These are phyloP conservation scores for Hemichromis elongatus DNA, from an alignment of 2,113 vertebrate genomes.

Conservation along the genomic window DNA sequence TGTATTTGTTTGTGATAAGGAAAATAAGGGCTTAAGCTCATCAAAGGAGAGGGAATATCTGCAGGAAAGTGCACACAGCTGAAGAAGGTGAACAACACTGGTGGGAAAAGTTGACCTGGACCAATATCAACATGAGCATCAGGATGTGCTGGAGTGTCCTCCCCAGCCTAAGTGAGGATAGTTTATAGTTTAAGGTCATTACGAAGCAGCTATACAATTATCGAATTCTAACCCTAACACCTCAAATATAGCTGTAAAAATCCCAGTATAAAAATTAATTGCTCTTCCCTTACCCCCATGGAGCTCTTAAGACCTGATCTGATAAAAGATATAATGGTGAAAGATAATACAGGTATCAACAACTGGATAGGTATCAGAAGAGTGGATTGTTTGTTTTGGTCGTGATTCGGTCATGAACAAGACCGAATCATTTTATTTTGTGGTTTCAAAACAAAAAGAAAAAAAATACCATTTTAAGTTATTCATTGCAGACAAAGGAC, in stretches of 20 bases:
- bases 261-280: too few species aligned
- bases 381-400: too few species aligned
- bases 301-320: too few species aligned
- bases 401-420: too few species aligned
- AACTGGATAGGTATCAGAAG: too few species aligned
- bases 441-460: too few species aligned
- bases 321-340: too few species aligned
- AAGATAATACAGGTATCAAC: too few species aligned
- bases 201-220: neutral
- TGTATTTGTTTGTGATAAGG: neutral
- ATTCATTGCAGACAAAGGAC: too few species aligned
- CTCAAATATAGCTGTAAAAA: neutral
- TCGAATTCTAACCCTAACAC: neutral
- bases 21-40: constrained; percentile 18
- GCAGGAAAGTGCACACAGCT: neutral
- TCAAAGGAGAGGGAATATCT: neutral
- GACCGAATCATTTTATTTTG: too few species aligned
- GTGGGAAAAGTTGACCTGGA: neutral
- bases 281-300: neutral
- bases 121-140: neutral
- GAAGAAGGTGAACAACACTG: constrained; percentile 14
- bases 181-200: neutral
- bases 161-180: neutral
- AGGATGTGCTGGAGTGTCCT: neutral
- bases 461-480: too few species aligned